Conservation (phyloP, 2,797 vertebrate genomes). For the Diglossa cyanea region DNA sequence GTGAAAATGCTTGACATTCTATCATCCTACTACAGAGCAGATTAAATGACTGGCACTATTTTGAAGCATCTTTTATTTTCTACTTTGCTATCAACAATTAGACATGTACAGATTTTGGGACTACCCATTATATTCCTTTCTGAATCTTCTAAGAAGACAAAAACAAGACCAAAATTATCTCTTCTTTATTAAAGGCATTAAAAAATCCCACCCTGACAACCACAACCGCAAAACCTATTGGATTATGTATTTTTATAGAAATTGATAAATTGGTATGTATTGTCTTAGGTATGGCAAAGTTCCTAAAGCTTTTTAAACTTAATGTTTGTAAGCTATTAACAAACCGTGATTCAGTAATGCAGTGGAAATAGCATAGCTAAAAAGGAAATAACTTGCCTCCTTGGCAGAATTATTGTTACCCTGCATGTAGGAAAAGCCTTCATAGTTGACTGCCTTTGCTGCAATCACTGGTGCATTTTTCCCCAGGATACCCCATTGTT, state of each 20-base stretch:
- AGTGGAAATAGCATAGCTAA: background rate
- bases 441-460: background rate
- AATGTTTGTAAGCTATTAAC: background rate
- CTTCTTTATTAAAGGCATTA: background rate
- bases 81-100: background rate
- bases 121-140: background rate
- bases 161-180: background rate
- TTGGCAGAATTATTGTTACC: background rate
- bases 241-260: background rate
- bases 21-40: background rate
- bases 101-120: background rate
- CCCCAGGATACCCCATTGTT: conserved; percentile 14
- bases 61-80: background rate
- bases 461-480: background rate
- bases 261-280: background rate
- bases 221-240: background rate
- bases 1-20: background rate
- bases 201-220: background rate
- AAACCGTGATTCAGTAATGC: background rate
- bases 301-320: background rate
- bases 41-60: background rate
- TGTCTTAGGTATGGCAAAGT: background rate
- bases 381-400: conserved; percentile 30
- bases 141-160: background rate
- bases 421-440: background rate